Evolutionary conservation across 2,113 vertebrate species (phyloP).

Genomic region (Plectropomus leopardus): DNA sequence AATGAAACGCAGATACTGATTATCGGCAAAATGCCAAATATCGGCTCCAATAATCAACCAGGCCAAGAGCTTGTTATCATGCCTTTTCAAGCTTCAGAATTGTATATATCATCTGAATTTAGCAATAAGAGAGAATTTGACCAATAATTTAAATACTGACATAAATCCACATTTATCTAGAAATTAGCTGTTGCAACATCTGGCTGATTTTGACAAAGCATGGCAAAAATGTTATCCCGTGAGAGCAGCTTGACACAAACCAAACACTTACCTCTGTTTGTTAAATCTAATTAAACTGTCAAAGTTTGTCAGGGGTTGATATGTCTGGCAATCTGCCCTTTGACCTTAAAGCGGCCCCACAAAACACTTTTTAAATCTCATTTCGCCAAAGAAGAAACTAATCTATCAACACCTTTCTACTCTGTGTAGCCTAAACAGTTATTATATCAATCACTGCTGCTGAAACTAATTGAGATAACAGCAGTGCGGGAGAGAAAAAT

Average conservation of each 20-base stretch:
- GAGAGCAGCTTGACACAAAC: not conserved
- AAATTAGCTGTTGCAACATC: too few relatives aligned
- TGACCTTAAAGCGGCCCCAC: constrained; percentile 50
- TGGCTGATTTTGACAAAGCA: too few relatives aligned
- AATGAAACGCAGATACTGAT: too few relatives aligned
- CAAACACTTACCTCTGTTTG: not conserved
- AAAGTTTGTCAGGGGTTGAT: constrained; percentile 15
- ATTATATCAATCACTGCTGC: constrained; percentile 63
- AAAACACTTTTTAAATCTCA: constrained; percentile 62
- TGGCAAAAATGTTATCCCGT: not conserved
- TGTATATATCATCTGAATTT: too few relatives aligned
- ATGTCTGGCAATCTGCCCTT: constrained; percentile 39
- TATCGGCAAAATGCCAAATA: too few relatives aligned
- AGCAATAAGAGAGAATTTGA: too few relatives aligned
- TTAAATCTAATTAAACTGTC: constrained; percentile 54
- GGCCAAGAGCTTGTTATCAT: too few relatives aligned
- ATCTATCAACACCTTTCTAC: constrained; percentile 67
- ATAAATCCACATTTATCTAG: too few relatives aligned
- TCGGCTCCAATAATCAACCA: too few relatives aligned
- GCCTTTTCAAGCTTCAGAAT: too few relatives aligned
- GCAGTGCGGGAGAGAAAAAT: constrained; percentile 22
- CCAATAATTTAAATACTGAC: too few relatives aligned
- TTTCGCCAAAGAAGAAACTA: constrained; percentile 61
- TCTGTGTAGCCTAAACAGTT: constrained; percentile 68
- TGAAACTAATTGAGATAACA: constrained; percentile 57